Conservation (phyloP, 2,888 invertebrate genomes). For the Toxonevra muliebris region DNA sequence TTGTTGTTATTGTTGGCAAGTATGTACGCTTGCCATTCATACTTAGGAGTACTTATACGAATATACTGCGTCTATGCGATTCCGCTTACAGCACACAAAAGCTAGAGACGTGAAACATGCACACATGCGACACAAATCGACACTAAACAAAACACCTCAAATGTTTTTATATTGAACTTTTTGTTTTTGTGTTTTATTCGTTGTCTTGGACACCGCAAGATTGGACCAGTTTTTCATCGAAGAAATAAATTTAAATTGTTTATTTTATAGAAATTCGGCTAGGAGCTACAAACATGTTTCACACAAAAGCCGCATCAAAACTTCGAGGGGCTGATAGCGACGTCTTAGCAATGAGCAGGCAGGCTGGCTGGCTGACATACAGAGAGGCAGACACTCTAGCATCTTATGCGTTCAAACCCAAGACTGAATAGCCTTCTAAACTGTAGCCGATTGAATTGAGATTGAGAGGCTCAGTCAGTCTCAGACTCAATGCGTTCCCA, state of each 20-base stretch:
- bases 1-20: not conserved
- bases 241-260: not conserved
- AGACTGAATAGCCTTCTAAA: not conserved
- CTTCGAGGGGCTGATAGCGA: not conserved
- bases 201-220: too few species aligned
- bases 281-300: not conserved
- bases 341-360: not conserved
- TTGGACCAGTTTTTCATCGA: too few species aligned
- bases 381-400: not conserved
- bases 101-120: not conserved
- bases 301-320: not conserved
- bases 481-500: too few species aligned
- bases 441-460: not conserved
- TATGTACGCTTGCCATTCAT: slow-evolving; percentile 9
- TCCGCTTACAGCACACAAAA: not conserved
- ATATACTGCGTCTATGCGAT: too few species aligned
- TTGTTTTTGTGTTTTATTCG: too few species aligned
- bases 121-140: not conserved
- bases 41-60: too few species aligned
- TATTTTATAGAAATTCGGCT: not conserved
- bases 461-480: too few species aligned
- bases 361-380: too few species aligned
- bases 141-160: not conserved
- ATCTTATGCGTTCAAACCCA: not conserved
- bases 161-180: not conserved